Evolutionary conservation across 2,113 vertebrate genomes (phyloP).

Genomic region (Peromyscus californicus): DNA sequence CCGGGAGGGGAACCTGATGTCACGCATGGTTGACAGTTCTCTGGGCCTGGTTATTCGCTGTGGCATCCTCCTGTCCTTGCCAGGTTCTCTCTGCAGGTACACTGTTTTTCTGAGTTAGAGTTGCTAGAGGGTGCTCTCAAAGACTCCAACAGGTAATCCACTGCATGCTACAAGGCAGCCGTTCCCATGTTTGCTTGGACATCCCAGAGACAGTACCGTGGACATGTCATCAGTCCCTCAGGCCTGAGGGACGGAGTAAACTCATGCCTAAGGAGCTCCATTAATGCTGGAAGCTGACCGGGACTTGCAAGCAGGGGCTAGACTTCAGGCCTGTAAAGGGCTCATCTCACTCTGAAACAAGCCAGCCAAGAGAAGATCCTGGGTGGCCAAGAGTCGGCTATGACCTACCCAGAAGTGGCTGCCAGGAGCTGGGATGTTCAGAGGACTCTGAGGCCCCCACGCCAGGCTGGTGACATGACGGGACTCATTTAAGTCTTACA

Average conservation of each 20-base stretch:
- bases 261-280: fast-evolving
- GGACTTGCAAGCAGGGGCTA: neutral
- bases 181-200: fast-evolving
- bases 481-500: neutral
- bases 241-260: too few species aligned
- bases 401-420: fast-evolving
- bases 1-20: neutral
- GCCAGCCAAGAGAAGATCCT: neutral
- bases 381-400: neutral
- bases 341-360: fast-evolving
- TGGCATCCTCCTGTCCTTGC: neutral
- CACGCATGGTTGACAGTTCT: fast-evolving
- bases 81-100: fast-evolving
- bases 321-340: fast-evolving
- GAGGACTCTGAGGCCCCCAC: fast-evolving
- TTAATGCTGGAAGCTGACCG: neutral
- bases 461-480: fast-evolving
- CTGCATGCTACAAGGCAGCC: too few species aligned
- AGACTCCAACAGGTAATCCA: neutral
- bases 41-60: neutral
- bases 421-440: neutral
- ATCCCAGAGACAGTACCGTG: fast-evolving
- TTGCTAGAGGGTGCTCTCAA: neutral
- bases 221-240: neutral
- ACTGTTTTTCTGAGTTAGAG: neutral